Evolutionary conservation across 2,113 vertebrate species (phyloP).

Genomic region (Polypterus bichir): DNA sequence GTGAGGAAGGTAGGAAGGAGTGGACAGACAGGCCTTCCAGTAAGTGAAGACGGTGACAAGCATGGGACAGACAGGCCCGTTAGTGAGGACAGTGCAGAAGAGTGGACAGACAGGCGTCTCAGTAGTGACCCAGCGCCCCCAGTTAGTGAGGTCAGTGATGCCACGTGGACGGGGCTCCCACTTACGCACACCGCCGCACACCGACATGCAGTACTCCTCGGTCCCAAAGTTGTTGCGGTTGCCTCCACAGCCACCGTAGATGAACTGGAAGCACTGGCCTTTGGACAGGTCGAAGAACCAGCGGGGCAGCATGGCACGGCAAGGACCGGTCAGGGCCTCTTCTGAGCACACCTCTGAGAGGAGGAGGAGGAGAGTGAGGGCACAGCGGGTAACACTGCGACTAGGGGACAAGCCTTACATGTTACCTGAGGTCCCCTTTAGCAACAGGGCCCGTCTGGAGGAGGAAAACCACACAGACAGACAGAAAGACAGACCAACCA

Average conservation of each 20-base stretch:
- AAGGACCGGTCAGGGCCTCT: conserved; percentile 86
- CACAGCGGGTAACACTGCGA: too few relatives aligned
- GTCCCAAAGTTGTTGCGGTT: conserved; percentile 99
- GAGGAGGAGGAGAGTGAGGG: conserved; percentile 19
- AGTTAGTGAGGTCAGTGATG: conserved; percentile 17
- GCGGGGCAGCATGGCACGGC: conserved; percentile 88
- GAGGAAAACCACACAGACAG: conserved; percentile 22
- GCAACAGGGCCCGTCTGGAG: too few relatives aligned
- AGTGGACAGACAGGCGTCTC: conserved; percentile 23
- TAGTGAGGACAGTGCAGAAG: conserved; percentile 1
- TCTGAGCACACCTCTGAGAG: conserved; percentile 93
- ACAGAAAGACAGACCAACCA: conserved; percentile 22
- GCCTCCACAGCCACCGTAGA: conserved; percentile 96
- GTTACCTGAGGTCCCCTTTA: too few relatives aligned
- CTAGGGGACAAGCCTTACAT: too few relatives aligned
- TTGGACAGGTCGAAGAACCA: conserved; percentile 91
- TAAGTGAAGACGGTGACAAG: neutral
- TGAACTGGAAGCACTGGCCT: conserved; percentile 83
- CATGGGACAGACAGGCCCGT: neutral
- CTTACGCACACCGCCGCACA: conserved; percentile 97
- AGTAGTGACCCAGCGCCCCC: conserved; percentile 22
- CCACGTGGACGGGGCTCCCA: conserved; percentile 34
- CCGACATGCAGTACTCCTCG: conserved; percentile 93
- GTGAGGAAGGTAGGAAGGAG: neutral
- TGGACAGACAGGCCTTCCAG: neutral